Evolutionary conservation across 2,797 vertebrate species (phyloP), one percentile per base, ranked within the genome.

Genomic region (Clarias fuscus): DNA sequence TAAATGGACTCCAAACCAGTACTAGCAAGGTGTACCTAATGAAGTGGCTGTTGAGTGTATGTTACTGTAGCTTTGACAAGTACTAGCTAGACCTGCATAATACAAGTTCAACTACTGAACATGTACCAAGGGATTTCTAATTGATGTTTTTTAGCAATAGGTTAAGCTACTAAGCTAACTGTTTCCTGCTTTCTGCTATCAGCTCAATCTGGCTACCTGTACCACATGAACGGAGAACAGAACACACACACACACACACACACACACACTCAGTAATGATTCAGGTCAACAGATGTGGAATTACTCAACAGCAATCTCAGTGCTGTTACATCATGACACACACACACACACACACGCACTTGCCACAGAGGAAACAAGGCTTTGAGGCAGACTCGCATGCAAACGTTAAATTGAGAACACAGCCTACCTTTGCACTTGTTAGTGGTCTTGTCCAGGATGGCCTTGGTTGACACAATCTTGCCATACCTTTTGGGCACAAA

Each of bases 381-480:
- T 78, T 80, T 71, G 40, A 79, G 85, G 64, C 58, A 33, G 18
- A 30, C 43, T 68, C 30, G 27, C 59, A 14, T 30, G 61, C n/a
- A 61, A 79, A 87, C n/a, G 24, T 83, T 48, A 75, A 14, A 37
- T 40, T 20, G 17, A 68, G 56, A 58, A 71, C 58, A 71, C 27
- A 53, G 81, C 94, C 95, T 91, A 97, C 98, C 97, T 98, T 98
- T 99, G 94, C 98, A 99, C 89, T 97, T 98, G 93, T 97, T 98
- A 90, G 97, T 98, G 14, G 96, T 97, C 93, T 98, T 99, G 92
- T 99, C 97, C 94, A 98, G 91, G 84, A 98, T 98, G 91, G 98
- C 97, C 91, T 98, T 98, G n/a, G 98, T 98, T 89, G 98, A 99
- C 59, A 99, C 97, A 15, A 99, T 99, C 94, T 98, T 99, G 90